Evolutionary conservation across 2,888 invertebrate genomes (phyloP).

Genomic region (Clivina fossor): DNA sequence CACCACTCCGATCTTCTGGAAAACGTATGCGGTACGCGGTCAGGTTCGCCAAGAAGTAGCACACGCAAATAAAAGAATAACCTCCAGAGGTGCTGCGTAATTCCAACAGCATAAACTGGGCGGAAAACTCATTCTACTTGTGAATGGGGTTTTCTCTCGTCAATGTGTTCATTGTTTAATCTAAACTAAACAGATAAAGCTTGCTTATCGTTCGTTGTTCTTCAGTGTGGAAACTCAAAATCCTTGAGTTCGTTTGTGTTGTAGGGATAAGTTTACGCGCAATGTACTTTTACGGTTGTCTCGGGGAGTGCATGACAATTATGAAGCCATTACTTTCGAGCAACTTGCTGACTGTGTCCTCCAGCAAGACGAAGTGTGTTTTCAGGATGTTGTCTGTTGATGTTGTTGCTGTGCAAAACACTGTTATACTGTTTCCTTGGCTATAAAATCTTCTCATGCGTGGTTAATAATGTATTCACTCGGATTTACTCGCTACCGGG

Average conservation of each 20-base stretch:
- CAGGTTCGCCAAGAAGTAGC: no score
- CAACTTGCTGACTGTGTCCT: constrained; percentile 23
- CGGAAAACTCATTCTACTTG: no score
- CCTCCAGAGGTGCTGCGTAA: constrained; percentile 21
- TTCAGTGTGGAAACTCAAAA: constrained; percentile 4
- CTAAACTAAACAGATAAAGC: constrained; percentile 32
- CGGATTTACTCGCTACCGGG: no score
- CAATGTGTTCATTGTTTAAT: constrained; percentile 29
- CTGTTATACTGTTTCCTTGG: no score
- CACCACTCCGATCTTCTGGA: no score
- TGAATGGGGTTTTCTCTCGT: no score
- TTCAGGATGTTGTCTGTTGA: no score
- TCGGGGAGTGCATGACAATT: constrained; percentile 29
- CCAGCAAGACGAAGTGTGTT: no score
- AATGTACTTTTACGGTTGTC: constrained; percentile 28
- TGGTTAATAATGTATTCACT: no score
- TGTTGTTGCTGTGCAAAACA: background rate
- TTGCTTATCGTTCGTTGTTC: constrained; percentile 18
- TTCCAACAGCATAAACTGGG: constrained; percentile 17
- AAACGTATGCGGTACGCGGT: no score
- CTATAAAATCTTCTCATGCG: no score
- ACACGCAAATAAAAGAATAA: no score
- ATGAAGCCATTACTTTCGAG: constrained; percentile 31
- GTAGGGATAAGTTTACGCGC: constrained; percentile 25
- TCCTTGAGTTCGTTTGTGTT: background rate